phyloP scores from a whole-genome alignment of 1,140 invertebrate genomes.

The roundworm (Caenorhabditis elegans) region DNA sequence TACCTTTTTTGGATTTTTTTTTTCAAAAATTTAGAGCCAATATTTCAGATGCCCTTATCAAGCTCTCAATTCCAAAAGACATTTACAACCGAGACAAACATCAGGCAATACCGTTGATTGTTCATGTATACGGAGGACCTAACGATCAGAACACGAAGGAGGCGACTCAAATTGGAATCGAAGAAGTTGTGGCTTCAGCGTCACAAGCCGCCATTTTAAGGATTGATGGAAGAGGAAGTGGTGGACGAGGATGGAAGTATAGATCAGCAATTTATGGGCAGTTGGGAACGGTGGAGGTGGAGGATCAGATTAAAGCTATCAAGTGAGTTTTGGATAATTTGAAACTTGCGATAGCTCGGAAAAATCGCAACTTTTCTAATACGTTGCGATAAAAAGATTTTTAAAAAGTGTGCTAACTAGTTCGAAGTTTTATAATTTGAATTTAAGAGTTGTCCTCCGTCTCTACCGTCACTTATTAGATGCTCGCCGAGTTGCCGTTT shows the following conservation, averaged over 20 bases:
- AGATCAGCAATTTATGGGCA: slow-evolving; percentile 60
- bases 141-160: not conserved
- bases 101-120: not conserved
- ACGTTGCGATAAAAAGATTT: too few relatives aligned
- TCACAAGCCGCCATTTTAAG: slow-evolving; percentile 55
- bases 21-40: not conserved
- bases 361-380: too few relatives aligned
- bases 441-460: not conserved
- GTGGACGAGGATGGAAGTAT: slow-evolving; percentile 56
- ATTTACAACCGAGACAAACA: not conserved
- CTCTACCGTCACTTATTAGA: slow-evolving; percentile 47
- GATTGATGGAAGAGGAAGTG: slow-evolving; percentile 63
- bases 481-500: slow-evolving; percentile 54
- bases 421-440: too few relatives aligned
- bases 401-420: too few relatives aligned
- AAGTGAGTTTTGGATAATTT: slow-evolving; percentile 24
- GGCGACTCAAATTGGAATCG: slow-evolving; percentile 31
- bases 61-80: not conserved
- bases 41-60: not conserved
- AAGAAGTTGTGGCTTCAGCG: slow-evolving; percentile 33
- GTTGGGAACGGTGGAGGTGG: slow-evolving; percentile 64
- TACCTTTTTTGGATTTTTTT: not conserved
- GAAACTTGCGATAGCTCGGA: too few relatives aligned
- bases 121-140: slow-evolving; percentile 40
- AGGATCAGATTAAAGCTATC: slow-evolving; percentile 61